phyloP scores from a whole-genome alignment of 2,113 vertebrate species.

The Hipposideros armiger region DNA sequence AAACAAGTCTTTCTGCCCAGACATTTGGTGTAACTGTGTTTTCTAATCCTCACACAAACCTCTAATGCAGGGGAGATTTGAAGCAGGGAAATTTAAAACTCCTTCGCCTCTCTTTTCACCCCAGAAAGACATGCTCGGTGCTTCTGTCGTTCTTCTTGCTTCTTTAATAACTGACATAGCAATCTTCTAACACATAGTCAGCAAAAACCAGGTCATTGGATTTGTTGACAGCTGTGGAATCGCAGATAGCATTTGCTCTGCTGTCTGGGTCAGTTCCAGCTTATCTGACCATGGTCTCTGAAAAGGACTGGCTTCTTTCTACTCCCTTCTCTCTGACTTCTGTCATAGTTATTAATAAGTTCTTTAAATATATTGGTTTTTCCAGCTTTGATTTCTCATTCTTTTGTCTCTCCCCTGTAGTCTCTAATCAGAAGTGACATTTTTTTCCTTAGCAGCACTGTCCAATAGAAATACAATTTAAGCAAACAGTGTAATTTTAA shows the following conservation, averaged over 20 bases:
- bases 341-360: background rate
- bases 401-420: slow-evolving; percentile 5
- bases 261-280: background rate
- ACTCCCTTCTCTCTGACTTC: background rate
- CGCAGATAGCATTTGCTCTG: background rate
- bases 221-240: slow-evolving; percentile 58
- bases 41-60: background rate
- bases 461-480: background rate
- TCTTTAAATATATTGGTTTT: background rate
- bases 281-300: background rate
- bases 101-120: background rate
- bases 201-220: slow-evolving; percentile 33
- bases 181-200: background rate
- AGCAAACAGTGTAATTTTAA: background rate
- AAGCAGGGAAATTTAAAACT: slow-evolving; percentile 19
- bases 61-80: background rate
- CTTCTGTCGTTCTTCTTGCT: slow-evolving; percentile 7
- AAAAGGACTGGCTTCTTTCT: background rate
- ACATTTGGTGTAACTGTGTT: background rate
- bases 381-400: slow-evolving; percentile 12
- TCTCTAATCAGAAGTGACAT: background rate
- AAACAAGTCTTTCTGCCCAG: background rate
- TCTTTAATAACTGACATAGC: slow-evolving; percentile 47
- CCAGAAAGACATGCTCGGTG: background rate
- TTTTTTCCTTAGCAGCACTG: background rate